Conservation (phyloP, 2,797 vertebrate species). For the Eutrigla gurnardus region DNA sequence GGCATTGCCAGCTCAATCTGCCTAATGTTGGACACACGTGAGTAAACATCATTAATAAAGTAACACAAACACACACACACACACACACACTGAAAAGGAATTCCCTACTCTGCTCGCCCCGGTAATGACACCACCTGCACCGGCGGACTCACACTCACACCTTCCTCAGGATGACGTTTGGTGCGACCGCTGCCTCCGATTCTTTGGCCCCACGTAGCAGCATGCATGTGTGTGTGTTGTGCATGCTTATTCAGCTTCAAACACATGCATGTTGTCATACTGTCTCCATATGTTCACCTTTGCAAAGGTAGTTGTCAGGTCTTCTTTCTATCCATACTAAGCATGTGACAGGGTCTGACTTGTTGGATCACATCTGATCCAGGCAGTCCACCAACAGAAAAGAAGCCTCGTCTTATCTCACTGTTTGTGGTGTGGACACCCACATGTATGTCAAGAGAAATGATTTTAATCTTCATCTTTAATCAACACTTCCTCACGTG, state of each 20-base stretch:
- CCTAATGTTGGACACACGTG: constrained; percentile 16
- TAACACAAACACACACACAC: background rate
- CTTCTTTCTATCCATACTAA: no score
- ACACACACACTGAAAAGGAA: constrained; percentile 14
- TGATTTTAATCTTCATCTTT: background rate
- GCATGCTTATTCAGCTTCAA: background rate
- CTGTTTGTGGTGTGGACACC: no score
- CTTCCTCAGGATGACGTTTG: constrained; percentile 17
- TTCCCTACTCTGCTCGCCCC: constrained; percentile 26
- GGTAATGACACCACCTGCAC: constrained; percentile 54
- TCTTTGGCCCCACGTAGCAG: no score
- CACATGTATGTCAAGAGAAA: no score
- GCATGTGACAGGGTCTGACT: no score
- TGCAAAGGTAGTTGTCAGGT: no score
- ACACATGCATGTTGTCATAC: background rate
- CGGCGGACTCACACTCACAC: constrained; percentile 17
- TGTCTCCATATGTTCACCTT: no score
- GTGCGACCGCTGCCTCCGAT: constrained; percentile 16
- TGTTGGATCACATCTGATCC: no score
- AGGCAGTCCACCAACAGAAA: no score
- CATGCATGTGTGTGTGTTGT: background rate
- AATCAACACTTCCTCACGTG: background rate
- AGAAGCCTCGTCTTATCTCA: no score
- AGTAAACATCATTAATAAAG: constrained; percentile 14
- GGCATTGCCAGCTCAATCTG: constrained; percentile 36